phyloP scores from a whole-genome alignment of 2,113 vertebrate genomes.

The Etheostoma cragini region DNA sequence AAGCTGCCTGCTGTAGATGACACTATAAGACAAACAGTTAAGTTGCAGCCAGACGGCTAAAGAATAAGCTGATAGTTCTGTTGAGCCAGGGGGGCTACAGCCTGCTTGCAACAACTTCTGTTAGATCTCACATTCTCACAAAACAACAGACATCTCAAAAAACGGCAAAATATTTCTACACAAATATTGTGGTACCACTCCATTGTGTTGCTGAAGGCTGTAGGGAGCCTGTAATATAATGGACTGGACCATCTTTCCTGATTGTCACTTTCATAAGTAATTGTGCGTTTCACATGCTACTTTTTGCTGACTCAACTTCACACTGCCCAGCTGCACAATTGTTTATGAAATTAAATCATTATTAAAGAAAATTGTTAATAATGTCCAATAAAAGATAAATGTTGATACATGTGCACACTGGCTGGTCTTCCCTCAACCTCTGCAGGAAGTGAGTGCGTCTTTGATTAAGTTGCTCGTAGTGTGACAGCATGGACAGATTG shows the following conservation, averaged over 20 bases:
- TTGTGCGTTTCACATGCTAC: background rate
- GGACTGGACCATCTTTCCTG: background rate
- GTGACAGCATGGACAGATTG: background rate
- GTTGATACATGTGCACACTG: background rate
- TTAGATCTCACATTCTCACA: too few species aligned
- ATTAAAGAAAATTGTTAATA: background rate
- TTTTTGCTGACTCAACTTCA: background rate
- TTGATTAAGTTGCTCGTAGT: background rate
- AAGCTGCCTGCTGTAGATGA: too few species aligned
- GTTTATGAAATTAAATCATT: background rate
- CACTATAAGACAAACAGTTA: background rate
- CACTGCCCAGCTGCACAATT: background rate
- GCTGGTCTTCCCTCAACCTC: background rate
- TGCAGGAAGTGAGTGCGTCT: background rate
- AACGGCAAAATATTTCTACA: too few species aligned
- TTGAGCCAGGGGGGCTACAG: too few species aligned
- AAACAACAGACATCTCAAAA: too few species aligned
- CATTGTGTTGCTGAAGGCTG: too few species aligned
- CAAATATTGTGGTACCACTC: too few species aligned
- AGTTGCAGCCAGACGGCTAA: too few species aligned
- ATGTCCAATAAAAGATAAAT: background rate
- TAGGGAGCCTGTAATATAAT: too few species aligned
- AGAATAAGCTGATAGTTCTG: too few species aligned
- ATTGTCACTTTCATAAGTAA: background rate
- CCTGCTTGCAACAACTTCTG: too few species aligned